Percentiles rank a stretch among this genome's conserved stretches.
Conservation (phyloP, 2,888 invertebrate species). For the Orchesellides sinensis region DNA sequence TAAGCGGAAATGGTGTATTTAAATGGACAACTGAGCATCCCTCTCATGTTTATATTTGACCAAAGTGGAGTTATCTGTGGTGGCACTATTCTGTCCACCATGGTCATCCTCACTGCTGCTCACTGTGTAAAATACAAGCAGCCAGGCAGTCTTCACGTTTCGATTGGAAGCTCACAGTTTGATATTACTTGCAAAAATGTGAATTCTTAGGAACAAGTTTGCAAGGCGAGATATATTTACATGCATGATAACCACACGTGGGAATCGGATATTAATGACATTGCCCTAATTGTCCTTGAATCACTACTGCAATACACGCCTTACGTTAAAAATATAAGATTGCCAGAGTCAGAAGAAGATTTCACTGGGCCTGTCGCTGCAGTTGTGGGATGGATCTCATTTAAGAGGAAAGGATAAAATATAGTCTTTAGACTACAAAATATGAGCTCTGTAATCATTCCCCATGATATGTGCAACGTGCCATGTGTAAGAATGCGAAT, state of each 20-base stretch:
- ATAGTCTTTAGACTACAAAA: slow-evolving; percentile 41
- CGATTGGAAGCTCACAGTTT: slow-evolving; percentile 13
- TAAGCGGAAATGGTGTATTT: no score
- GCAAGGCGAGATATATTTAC: slow-evolving; percentile 26
- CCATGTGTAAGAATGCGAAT: slow-evolving; percentile 21
- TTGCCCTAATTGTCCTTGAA: slow-evolving; percentile 24
- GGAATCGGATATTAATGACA: slow-evolving; percentile 41
- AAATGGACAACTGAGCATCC: no score
- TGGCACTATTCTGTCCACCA: neutral
- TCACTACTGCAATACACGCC: slow-evolving; percentile 9
- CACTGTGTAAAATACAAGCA: slow-evolving; percentile 45
- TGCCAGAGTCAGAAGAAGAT: slow-evolving; percentile 13
- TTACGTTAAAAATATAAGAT: slow-evolving; percentile 29
- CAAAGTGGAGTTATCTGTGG: neutral
- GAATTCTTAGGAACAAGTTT: slow-evolving; percentile 38
- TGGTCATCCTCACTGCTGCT: slow-evolving; percentile 38
- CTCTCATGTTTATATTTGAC: no score
- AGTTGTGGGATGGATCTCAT: slow-evolving; percentile 28
- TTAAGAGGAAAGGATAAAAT: slow-evolving; percentile 15
- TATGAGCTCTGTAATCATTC: slow-evolving; percentile 37
- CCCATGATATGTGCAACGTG: slow-evolving; percentile 15
- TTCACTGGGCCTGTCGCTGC: slow-evolving; percentile 38
- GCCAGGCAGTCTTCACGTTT: neutral
- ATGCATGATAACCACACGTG: slow-evolving; percentile 49
- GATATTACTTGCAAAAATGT: slow-evolving; percentile 6